These are phyloP conservation scores for Xanthia togata DNA, from an alignment of 2,888 invertebrate species.

Conservation along the genomic window DNA sequence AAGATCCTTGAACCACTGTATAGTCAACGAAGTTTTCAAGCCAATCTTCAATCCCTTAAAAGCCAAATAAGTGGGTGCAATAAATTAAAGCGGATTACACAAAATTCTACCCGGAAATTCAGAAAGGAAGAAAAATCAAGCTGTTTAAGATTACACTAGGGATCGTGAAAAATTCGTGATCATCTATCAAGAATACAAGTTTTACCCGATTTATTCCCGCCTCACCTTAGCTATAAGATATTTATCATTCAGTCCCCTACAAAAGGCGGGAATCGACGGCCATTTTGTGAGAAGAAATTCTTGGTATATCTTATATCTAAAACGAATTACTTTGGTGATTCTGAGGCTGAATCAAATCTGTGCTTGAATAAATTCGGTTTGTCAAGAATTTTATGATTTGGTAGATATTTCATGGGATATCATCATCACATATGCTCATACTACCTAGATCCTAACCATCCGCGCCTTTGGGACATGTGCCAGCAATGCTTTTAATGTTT, in stretches of 20 bases:
- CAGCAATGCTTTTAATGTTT: not conserved
- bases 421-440: not conserved
- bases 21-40: not conserved
- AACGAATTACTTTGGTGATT: conserved; percentile 48
- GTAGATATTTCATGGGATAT: conserved; percentile 4
- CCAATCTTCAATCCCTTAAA: conserved; percentile 9
- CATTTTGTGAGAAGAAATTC: conserved; percentile 54
- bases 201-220: conserved; percentile 61
- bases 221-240: conserved; percentile 59
- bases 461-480: not conserved
- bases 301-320: conserved; percentile 42
- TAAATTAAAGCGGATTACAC: conserved; percentile 36
- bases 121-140: conserved; percentile 19
- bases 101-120: conserved; percentile 28
- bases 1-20: too few species aligned
- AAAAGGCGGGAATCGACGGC: conserved; percentile 56
- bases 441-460: not conserved
- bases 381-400: conserved; percentile 10
- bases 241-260: conserved; percentile 64
- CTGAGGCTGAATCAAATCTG: conserved; percentile 33
- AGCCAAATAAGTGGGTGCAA: conserved; percentile 9
- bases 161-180: conserved; percentile 64
- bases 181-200: conserved; percentile 69
- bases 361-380: conserved; percentile 32
- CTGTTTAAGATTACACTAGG: conserved; percentile 44